A percentile compares a stretch with the other conserved stretches of the same genome.
These are phyloP conservation scores for Colossoma macropomum DNA, from an alignment of 2,113 vertebrate genomes.

Conservation along the genomic window DNA sequence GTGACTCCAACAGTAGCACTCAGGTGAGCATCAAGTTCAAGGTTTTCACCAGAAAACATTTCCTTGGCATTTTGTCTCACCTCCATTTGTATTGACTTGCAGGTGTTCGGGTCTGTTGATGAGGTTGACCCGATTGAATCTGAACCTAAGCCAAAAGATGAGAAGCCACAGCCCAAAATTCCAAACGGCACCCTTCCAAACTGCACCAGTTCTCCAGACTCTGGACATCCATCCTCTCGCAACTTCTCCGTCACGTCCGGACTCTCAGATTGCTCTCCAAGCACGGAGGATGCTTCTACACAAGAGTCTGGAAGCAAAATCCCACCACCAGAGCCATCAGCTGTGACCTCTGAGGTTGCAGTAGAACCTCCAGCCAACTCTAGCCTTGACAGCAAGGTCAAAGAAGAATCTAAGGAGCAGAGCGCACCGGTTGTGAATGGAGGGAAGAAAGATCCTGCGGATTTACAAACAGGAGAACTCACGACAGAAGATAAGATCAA, in stretches of 20 bases:
- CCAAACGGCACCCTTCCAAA: slow-evolving; percentile 75
- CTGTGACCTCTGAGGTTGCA: slow-evolving; percentile 35
- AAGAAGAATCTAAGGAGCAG: slow-evolving; percentile 35
- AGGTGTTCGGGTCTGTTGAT: slow-evolving; percentile 94
- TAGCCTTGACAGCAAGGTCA: slow-evolving; percentile 49
- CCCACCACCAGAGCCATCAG: slow-evolving; percentile 12
- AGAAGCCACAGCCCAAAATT: slow-evolving; percentile 73
- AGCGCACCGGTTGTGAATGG: background rate
- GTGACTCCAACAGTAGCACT: slow-evolving; percentile 89
- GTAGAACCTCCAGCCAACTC: slow-evolving; percentile 30
- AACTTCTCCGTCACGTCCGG: slow-evolving; percentile 79
- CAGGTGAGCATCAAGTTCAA: slow-evolving; percentile 78
- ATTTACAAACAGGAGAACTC: background rate
- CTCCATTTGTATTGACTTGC: slow-evolving; percentile 18
- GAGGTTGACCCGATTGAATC: slow-evolving; percentile 75
- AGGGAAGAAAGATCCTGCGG: background rate
- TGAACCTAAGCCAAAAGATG: slow-evolving; percentile 78
- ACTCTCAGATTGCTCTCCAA: slow-evolving; percentile 81
- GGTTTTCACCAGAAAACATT: background rate
- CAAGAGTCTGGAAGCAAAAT: slow-evolving; percentile 70
- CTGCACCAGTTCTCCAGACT: slow-evolving; percentile 79
- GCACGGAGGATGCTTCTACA: slow-evolving; percentile 75
- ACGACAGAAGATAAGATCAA: slow-evolving; percentile 16
- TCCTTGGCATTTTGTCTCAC: background rate
- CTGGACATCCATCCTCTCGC: slow-evolving; percentile 81